Percentiles rank a stretch among this genome's conserved stretches.
phyloP scores from a whole-genome alignment of 2,797 vertebrate genomes.

The Pangasius krempfi region DNA sequence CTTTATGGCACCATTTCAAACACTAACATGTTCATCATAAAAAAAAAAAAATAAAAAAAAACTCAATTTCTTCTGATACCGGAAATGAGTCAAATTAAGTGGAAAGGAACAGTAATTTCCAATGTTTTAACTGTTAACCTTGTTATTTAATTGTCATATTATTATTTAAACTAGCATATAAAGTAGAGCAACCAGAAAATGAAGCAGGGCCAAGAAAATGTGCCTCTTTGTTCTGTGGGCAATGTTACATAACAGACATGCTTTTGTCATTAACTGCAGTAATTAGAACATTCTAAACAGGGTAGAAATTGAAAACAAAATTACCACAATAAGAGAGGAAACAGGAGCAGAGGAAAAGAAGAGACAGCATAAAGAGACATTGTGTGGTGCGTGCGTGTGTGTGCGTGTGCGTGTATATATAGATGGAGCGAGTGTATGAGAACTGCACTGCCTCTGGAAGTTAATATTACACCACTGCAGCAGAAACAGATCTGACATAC shows the following conservation, averaged over 20 bases:
- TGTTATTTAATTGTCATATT: neutral
- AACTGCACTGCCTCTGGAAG: constrained; percentile 39
- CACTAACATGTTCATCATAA: neutral
- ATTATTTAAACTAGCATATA: constrained; percentile 3
- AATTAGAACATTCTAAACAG: neutral
- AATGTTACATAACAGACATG: neutral
- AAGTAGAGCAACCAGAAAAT: neutral
- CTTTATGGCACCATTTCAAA: constrained; percentile 44
- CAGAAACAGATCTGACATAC: neutral
- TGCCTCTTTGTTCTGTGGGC: neutral
- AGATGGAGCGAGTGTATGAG: constrained; percentile 27
- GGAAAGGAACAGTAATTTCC: neutral
- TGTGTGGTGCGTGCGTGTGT: neutral
- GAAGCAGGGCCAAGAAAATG: neutral
- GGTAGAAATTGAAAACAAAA: neutral
- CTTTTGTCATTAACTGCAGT: neutral
- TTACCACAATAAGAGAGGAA: neutral
- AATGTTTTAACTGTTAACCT: neutral
- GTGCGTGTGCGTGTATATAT: neutral
- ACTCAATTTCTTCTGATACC: neutral
- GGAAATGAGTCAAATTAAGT: neutral
- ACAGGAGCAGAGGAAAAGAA: neutral
- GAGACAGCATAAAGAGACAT: neutral
- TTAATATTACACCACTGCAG: constrained; percentile 51
- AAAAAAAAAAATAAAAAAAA: neutral